phyloP scores from a whole-genome alignment of 2,888 invertebrate genomes.

The Perizoma flavofasciatum region DNA sequence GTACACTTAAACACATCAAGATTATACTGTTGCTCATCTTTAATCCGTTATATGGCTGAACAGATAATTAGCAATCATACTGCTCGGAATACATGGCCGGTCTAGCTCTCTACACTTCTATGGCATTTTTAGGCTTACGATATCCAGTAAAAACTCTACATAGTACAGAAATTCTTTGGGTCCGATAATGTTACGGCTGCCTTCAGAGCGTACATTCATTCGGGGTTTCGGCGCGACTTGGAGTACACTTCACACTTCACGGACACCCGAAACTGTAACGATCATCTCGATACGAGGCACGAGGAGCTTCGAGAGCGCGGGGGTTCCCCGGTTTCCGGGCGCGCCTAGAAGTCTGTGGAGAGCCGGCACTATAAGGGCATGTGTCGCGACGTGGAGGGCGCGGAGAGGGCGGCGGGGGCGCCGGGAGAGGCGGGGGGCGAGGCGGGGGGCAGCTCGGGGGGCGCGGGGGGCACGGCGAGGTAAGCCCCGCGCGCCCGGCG shows the following conservation, averaged over 20 bases:
- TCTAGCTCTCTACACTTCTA: too few species aligned
- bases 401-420: slow-evolving; percentile 34
- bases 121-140: too few species aligned
- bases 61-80: neutral
- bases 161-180: too few species aligned
- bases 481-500: slow-evolving; percentile 42
- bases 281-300: neutral
- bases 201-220: too few species aligned
- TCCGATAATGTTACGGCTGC: too few species aligned
- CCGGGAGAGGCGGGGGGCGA: slow-evolving; percentile 44
- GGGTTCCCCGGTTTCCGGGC: slow-evolving; percentile 6
- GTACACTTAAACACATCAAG: neutral
- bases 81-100: too few species aligned
- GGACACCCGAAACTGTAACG: too few species aligned
- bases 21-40: neutral
- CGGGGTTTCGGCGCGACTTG: too few species aligned
- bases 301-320: neutral
- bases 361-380: slow-evolving; percentile 71
- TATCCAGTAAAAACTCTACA: too few species aligned
- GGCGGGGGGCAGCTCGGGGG: slow-evolving; percentile 48
- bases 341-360: slow-evolving; percentile 49
- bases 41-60: slow-evolving; percentile 5
- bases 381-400: slow-evolving; percentile 52
- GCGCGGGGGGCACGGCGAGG: slow-evolving; percentile 54
- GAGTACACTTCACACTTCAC: too few species aligned